Evolutionary conservation across 2,797 vertebrate genomes (phyloP), one percentile per base, ranked within the genome.

Genomic region (Poliocrania exsul): DNA sequence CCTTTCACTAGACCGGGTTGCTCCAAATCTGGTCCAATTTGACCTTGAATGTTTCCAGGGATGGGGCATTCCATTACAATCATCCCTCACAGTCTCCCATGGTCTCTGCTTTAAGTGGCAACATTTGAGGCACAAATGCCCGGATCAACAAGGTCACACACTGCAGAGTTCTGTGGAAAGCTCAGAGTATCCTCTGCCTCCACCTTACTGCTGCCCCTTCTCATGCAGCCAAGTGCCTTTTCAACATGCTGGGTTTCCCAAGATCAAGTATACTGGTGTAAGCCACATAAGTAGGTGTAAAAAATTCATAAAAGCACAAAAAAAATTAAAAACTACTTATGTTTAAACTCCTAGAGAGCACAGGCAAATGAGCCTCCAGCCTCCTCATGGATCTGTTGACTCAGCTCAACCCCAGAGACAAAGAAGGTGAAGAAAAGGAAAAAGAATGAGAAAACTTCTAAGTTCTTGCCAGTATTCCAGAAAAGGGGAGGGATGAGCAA

Each of bases 391-490:
- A 50, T 37, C 29, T 72, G 14, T 49, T 61, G 28, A 47, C 23
- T 77, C 71, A 47, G 31, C 29, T 74, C 40, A 72, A 71, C 12
- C 17, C 14, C 44, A 71, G 38, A 82, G 44, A 35, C 62, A 53
- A 61, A 80, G 35, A 20, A 54, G 28, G 29, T 40, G 29, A 86
- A 74, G 60, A 16, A 94, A 89, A 70, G 35, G 15, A 42, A 60
- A 33, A 67, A 61, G 8, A 42, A 66, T 42, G 31, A 88, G 29
- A 80, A 92, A 96, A 96, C n/a, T 58, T 88, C 58, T 46, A 0
- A 53, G 58, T 64, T 94, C 88, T 84, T 85, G 31, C 64, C 53
- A 50, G 54, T 29, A 53, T 95, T 90, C 88, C 81, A 91, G 78
- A 86, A 89, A 73, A 88, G 37, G 37, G 81, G 86, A 85, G 86